Conservation (phyloP, 2,888 invertebrate genomes). For the Caenorhabditis becei region DNA sequence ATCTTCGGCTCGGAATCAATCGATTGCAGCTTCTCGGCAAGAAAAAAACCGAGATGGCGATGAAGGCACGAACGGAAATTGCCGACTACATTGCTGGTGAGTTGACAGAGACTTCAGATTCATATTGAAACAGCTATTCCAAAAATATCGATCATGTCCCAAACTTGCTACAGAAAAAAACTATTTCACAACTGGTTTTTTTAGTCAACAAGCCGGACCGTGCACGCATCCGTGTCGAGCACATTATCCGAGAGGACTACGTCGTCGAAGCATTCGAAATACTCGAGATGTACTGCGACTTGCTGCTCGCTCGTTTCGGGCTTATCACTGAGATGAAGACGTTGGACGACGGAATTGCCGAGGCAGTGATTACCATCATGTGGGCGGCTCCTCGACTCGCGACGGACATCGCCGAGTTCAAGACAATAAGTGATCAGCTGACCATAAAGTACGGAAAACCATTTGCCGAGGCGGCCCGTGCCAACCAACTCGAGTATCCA, state of each 20-base stretch:
- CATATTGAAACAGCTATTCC: not conserved
- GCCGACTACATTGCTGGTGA: conserved; percentile 95
- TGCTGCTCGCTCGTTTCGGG: conserved; percentile 95
- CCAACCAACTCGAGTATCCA: conserved; percentile 86
- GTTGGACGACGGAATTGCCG: conserved; percentile 94
- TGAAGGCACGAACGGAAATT: conserved; percentile 96
- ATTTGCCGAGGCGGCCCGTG: conserved; percentile 92
- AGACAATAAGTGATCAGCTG: conserved; percentile 90
- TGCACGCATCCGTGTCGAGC: conserved; percentile 97
- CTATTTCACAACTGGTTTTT: too few species aligned
- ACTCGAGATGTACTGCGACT: conserved; percentile 98
- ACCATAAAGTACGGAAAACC: conserved; percentile 94
- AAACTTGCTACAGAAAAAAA: not conserved
- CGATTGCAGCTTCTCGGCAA: conserved; percentile 95
- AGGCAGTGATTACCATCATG: conserved; percentile 95
- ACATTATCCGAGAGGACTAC: conserved; percentile 96
- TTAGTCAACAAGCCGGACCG: conserved; percentile 84
- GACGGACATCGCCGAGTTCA: conserved; percentile 83
- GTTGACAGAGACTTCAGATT: too few species aligned
- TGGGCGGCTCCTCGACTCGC: conserved; percentile 95
- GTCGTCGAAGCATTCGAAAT: conserved; percentile 99
- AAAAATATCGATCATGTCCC: not conserved
- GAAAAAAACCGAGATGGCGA: conserved; percentile 96
- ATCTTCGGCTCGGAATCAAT: conserved; percentile 93
- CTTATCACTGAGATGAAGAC: conserved; percentile 95